Base-by-base conservation (phyloP, 2,113 vertebrate genomes). In the Tupaia tana region DNA sequence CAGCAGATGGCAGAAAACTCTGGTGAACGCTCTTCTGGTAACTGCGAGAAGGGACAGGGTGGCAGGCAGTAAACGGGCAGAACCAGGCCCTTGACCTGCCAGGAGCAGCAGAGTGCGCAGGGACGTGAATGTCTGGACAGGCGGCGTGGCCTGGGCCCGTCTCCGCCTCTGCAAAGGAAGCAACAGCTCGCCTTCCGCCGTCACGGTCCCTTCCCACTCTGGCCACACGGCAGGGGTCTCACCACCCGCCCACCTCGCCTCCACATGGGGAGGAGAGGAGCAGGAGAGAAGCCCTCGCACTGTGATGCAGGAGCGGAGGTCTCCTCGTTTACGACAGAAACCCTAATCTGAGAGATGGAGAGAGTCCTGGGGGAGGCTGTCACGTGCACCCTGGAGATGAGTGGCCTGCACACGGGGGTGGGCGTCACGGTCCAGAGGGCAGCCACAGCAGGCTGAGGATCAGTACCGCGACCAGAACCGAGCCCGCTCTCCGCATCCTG, bases 1-100 rank as follows among this genome's bases (percentile, higher is more conserved):
- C 29, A 92, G 70, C 87, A 93, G 77, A 89, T 69, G 54, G 80
- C 43, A 94, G 31, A 94, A 93, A 94, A 87, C 67, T 89, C 84
- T 81, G 15, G 80, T 64, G 31, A 80, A 22, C 66, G 43, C 78
- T 84, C 95, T 74, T 96, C 77, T 93, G 92, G 73, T 82, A 85
- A 96, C 83, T 83, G 54, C 70, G 56, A 71, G 77, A 73, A 83
- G n/a, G 67, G 69, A 79, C 16, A 19, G 29, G 43, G 75, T 6
- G 84, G 16, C 54, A 91, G 82, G 59, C 77, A 95, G n/a, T n/a
- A n/a, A n/a, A n/a, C n/a, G n/a, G n/a, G n/a, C n/a, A n/a, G n/a
- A n/a, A n/a, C n/a, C n/a, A 8, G 34, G 81, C 78, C n/a, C 83
- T 91, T 66, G 74, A 52, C 58, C 86, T 64, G 67, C 66, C 2